Evolutionary conservation across 2,888 invertebrate genomes (phyloP).

Genomic region (Drosophila anomelani): DNA sequence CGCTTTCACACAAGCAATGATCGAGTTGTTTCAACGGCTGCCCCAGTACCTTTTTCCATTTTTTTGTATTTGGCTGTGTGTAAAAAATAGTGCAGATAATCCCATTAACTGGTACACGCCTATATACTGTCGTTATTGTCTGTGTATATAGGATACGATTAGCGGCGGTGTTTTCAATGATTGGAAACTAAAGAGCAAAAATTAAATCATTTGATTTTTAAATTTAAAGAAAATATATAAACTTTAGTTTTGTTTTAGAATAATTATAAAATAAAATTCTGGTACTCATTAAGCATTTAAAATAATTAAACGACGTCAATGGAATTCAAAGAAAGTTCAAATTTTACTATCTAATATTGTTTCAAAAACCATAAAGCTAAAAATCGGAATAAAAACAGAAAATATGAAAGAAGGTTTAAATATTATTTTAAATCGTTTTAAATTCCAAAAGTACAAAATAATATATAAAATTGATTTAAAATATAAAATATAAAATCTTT

Average conservation of each 20-base stretch:
- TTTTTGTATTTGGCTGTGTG: background rate
- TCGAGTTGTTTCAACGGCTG: constrained; percentile 48
- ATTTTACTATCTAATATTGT: too few species aligned
- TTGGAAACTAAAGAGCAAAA: background rate
- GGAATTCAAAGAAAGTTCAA: too few species aligned
- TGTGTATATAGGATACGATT: background rate
- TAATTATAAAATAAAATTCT: too few species aligned
- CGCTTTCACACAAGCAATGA: constrained; percentile 24
- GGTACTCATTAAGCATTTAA: too few species aligned
- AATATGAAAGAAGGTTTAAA: background rate
- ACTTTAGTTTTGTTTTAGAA: too few species aligned
- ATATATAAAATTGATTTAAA: too few species aligned
- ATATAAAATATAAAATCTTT: too few species aligned
- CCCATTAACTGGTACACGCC: constrained; percentile 54
- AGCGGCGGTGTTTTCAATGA: background rate
- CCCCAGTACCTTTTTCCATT: constrained; percentile 7
- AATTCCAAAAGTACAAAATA: too few species aligned
- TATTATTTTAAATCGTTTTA: too few species aligned
- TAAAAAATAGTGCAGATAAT: constrained; percentile 73
- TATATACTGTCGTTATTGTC: constrained; percentile 14
- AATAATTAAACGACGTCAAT: background rate
- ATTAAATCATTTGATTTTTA: background rate
- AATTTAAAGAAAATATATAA: too few species aligned
- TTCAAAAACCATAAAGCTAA: background rate
- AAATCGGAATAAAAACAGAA: background rate